phyloP scores from a whole-genome alignment of 2,797 vertebrate species.

The Megalops cyprinoides region DNA sequence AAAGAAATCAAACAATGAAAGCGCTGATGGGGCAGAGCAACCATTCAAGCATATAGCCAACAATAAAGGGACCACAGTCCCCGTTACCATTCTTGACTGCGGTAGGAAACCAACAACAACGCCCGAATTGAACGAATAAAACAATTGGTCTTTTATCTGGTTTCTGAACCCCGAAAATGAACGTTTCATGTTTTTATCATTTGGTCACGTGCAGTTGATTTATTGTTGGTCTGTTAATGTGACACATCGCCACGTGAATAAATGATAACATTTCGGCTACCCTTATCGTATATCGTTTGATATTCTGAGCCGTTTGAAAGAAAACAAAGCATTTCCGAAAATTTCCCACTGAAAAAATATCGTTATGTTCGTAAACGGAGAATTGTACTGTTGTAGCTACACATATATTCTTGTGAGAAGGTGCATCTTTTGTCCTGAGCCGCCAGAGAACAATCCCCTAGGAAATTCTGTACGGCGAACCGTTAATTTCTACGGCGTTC shows the following conservation, averaged over 20 bases:
- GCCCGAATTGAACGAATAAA: not conserved
- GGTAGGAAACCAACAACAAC: not conserved
- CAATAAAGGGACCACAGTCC: not conserved
- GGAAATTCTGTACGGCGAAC: not conserved
- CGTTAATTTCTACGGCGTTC: not conserved
- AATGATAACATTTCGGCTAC: not conserved
- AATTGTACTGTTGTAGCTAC: not conserved
- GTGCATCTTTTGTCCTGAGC: conserved; percentile 71
- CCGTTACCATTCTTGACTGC: not conserved
- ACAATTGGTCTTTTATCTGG: not conserved
- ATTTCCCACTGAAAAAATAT: not conserved
- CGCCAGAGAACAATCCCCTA: conserved; percentile 15
- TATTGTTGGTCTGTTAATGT: not conserved
- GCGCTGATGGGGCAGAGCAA: not conserved
- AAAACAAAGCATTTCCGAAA: not conserved
- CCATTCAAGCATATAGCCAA: not conserved
- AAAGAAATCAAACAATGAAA: not conserved
- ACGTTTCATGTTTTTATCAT: not conserved
- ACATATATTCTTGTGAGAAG: conserved; percentile 1
- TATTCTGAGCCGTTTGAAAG: not conserved
- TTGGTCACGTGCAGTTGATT: not conserved
- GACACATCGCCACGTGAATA: not conserved
- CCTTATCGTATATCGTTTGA: not conserved
- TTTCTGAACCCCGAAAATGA: not conserved
- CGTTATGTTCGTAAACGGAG: not conserved